A percentile compares a stretch with the other conserved stretches of the same genome.
phyloP scores from a whole-genome alignment of 2,888 invertebrate species.

The Brenthis ino region DNA sequence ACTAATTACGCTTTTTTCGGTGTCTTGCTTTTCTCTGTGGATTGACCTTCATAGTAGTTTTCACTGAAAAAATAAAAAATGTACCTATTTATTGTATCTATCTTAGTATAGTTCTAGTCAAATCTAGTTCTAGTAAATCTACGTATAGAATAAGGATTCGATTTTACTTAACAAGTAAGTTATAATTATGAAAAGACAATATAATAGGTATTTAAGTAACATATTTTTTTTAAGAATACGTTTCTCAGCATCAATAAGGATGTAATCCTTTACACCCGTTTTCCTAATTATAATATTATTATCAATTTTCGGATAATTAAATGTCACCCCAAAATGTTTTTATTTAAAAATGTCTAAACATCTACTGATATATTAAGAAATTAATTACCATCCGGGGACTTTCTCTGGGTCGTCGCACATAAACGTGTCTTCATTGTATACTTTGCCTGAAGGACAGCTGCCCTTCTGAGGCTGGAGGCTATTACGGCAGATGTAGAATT shows the following conservation, averaged over 20 bases:
- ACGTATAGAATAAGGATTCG: no score
- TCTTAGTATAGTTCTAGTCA: no score
- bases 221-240: no score
- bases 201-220: no score
- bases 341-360: neutral
- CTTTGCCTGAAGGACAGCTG: constrained; percentile 87
- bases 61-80: constrained; percentile 79
- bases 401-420: constrained; percentile 89
- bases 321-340: no score
- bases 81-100: neutral
- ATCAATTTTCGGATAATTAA: no score
- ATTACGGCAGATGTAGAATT: constrained; percentile 91
- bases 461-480: constrained; percentile 89
- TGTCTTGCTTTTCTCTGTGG: constrained; percentile 69
- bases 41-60: constrained; percentile 85
- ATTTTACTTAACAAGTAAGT: no score
- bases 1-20: constrained; percentile 69
- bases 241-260: no score
- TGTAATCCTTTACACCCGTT: no score
- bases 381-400: constrained; percentile 87
- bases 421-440: constrained; percentile 90
- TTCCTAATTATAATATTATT: no score
- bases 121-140: no score
- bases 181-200: no score
- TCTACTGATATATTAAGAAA: neutral